These are phyloP conservation scores for Drosophila vallismaia DNA, from an alignment of 2,888 invertebrate species.

Conservation along the genomic window DNA sequence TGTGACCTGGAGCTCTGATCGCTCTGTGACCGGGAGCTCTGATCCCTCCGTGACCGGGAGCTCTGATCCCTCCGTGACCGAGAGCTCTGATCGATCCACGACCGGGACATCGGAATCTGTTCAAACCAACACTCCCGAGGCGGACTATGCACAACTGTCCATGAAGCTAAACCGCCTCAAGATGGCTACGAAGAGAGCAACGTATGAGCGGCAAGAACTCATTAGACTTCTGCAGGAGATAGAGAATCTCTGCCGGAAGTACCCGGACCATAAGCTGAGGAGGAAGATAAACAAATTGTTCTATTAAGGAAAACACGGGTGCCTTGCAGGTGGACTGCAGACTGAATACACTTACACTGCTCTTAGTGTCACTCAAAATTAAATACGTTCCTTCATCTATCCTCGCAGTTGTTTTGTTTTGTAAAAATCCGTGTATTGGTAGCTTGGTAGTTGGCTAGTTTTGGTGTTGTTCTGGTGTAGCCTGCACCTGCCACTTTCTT, in stretches of 20 bases:
- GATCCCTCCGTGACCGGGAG: too few species aligned
- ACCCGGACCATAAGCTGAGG: background rate
- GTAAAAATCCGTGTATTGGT: slow-evolving; percentile 12
- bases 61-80: too few species aligned
- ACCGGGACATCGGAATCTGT: too few species aligned
- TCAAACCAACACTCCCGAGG: too few species aligned
- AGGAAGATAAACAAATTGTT: too few species aligned
- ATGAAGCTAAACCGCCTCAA: background rate
- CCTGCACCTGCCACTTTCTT: slow-evolving; percentile 40
- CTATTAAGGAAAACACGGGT: too few species aligned
- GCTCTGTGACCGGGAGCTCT: too few species aligned
- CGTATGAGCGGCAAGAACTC: background rate
- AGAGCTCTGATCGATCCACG: too few species aligned
- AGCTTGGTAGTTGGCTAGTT: background rate
- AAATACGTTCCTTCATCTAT: background rate
- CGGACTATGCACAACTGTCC: too few species aligned
- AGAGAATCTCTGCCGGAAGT: background rate
- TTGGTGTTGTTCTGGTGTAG: slow-evolving; percentile 16
- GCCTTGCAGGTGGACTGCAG: too few species aligned
- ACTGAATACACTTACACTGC: too few species aligned
- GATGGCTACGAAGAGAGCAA: background rate
- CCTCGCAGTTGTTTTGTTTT: background rate
- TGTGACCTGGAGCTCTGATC: too few species aligned
- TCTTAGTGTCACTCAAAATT: background rate
- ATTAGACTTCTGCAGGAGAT: background rate